These are phyloP conservation scores for Neosilurus hyrtlii DNA, from an alignment of 2,797 vertebrate genomes.

Conservation along the genomic window DNA sequence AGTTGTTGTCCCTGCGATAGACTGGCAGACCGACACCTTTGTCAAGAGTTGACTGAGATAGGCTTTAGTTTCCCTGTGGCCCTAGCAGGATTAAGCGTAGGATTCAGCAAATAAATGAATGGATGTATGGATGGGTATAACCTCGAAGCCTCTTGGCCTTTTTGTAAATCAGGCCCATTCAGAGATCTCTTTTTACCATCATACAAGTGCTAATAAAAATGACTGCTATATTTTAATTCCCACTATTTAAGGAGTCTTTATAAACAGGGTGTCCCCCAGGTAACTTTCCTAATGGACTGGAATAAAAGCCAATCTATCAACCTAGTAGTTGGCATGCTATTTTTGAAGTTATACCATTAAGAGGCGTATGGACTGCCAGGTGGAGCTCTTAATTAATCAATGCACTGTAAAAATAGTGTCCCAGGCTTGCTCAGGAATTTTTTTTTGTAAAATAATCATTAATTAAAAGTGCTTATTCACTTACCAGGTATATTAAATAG, in stretches of 20 bases:
- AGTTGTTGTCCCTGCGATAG: no score
- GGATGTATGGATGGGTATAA: not conserved
- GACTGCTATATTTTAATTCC: not conserved
- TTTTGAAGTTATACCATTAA: not conserved
- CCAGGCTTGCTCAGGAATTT: no score
- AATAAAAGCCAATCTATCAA: not conserved
- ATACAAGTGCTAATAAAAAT: not conserved
- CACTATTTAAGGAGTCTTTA: not conserved
- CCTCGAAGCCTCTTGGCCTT: not conserved
- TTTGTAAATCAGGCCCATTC: not conserved
- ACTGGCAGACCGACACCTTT: no score
- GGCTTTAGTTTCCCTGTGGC: no score
- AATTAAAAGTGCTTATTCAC: no score
- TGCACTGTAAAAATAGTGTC: not conserved
- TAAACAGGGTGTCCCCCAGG: not conserved
- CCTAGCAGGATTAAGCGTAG: no score
- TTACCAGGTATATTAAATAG: no score
- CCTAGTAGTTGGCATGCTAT: not conserved
- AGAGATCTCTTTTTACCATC: not conserved
- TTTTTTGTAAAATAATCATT: no score
- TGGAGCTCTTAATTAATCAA: not conserved
- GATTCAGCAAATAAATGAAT: no score
- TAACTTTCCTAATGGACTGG: not conserved
- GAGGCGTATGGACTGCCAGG: not conserved
- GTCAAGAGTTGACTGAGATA: no score